phyloP scores from a whole-genome alignment of 1,140 invertebrate species.

The Drosophila parabipectinata region DNA sequence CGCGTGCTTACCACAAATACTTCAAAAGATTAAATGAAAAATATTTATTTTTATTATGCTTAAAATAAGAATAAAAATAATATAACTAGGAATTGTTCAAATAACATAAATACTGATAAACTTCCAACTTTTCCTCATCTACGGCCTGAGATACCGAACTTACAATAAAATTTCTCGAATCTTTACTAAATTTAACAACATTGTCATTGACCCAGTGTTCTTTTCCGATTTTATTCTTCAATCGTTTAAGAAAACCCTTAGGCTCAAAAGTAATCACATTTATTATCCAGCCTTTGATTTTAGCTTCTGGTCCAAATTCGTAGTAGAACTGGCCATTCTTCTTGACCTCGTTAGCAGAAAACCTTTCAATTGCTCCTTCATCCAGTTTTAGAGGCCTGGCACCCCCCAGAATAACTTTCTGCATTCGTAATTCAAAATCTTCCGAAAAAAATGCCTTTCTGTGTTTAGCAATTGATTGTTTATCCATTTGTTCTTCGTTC shows the following conservation, averaged over 20 bases:
- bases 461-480: neutral
- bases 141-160: neutral
- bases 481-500: neutral
- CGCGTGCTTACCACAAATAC: no score
- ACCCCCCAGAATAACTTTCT: slow-evolving; percentile 19
- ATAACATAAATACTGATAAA: slow-evolving; percentile 27
- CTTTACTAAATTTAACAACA: slow-evolving; percentile 5
- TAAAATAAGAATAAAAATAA: no score
- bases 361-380: neutral
- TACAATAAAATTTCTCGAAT: slow-evolving; percentile 4
- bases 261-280: slow-evolving; percentile 7
- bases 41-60: no score
- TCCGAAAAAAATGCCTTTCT: neutral
- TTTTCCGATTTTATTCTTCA: slow-evolving; percentile 18
- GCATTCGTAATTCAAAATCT: slow-evolving; percentile 12
- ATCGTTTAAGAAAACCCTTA: slow-evolving; percentile 5
- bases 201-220: slow-evolving; percentile 17
- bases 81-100: neutral
- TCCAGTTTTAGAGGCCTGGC: neutral
- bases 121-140: slow-evolving; percentile 3
- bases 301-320: slow-evolving; percentile 1
- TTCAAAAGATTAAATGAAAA: no score
- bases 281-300: neutral
- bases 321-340: slow-evolving; percentile 22
- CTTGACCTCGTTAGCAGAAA: neutral